Base-by-base conservation (phyloP, 2,797 vertebrate species). In the Geotrypetes seraphini region DNA sequence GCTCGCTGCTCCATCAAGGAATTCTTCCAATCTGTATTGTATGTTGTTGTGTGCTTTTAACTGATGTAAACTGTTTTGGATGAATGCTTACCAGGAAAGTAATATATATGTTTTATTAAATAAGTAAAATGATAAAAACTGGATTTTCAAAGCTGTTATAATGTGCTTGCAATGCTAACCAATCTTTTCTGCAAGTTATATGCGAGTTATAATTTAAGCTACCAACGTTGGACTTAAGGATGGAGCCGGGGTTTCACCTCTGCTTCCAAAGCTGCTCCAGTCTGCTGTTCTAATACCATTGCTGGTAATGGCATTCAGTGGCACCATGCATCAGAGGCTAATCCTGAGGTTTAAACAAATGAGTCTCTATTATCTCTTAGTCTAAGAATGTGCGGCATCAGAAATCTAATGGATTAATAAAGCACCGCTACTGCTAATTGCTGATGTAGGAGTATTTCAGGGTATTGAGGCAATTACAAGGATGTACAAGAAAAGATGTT, bases 351-450 rank as follows among this genome's bases (percentile, higher is more conserved):
- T 73, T 71, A 67, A 68, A 53, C 44, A 58, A 67, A 66, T 46
- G 43, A 79, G 50, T 70, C 70, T 64, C 79, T 74, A 69, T 83
- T 81, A 83, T 83, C 76, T 67, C 63, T 43, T 31, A 25, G 31
- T 32, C 57, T 66, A 69, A 52, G 49, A 69, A 61, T 62, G 61
- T 61, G 61, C 59, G 17, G 12, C 66, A 69, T 69, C 64, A 60
- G 79, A 78, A 67, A 66, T 46, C 57, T 63, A 48, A 65, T n/a
- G 71, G 81, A 84, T 85, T 88, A 86, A 86, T 75, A 74, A 83
- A 87, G 87, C 65, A 65, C 58, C 82, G 72, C 68, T 80, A 63
- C 53, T 19, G 43, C 78, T 88, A 89, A 87, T 87, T 91, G 85
- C 82, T 87, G 83, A 85, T 81, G 80, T 42, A 43, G 69, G 56